Evolutionary conservation across 2,797 vertebrate species (phyloP), one percentile per base, ranked within the genome.

Genomic region (Leuciscus waleckii): DNA sequence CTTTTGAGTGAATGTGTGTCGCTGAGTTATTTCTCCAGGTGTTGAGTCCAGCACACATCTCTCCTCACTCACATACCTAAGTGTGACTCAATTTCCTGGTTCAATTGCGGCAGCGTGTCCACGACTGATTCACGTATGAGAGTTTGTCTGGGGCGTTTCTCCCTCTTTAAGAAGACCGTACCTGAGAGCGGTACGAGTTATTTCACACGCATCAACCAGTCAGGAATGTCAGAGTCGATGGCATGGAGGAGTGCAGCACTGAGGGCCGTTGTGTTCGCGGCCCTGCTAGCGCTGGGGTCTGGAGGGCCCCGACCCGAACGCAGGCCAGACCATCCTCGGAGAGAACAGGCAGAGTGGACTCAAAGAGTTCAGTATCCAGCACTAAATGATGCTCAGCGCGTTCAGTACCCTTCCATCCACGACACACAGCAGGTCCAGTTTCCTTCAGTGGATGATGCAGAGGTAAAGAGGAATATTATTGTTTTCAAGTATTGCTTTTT

Each of bases 231-330:
- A 83, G 87, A 82, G 14, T 88, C 82, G 70, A 82, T 43, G 1
- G 16, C 14, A 14, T 11, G 88, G 81, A 56, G 3, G 49, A 83
- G 70, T 17, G 85, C 79, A 35, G 7, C 83, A 10, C 90, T 92
- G 0, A 94, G 92, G 92, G 90, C 95, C 49, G 86, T 95, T 89
- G 87, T 96, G 65, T 92, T 90, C 2, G 92, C 94, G 86, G 87
- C 91, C 86, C 91, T 94, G 85, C 85, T 94, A 86, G 85, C 97
- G 82, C 86, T 89, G 61, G 35, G 96, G 95, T 92, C 90, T 91
- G 19, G 96, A 93, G 92, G 93, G 5, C 89, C 89, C 76, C 89
- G 95, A 88, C 91, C 92, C 4, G 51, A 63, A 16, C n/a, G 75
- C 21, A 80, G 78, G 89, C 17, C 91, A 23, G 93, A 56, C 0